Base-by-base conservation (phyloP, 2,888 invertebrate genomes). In the Rhagonycha fulva region DNA sequence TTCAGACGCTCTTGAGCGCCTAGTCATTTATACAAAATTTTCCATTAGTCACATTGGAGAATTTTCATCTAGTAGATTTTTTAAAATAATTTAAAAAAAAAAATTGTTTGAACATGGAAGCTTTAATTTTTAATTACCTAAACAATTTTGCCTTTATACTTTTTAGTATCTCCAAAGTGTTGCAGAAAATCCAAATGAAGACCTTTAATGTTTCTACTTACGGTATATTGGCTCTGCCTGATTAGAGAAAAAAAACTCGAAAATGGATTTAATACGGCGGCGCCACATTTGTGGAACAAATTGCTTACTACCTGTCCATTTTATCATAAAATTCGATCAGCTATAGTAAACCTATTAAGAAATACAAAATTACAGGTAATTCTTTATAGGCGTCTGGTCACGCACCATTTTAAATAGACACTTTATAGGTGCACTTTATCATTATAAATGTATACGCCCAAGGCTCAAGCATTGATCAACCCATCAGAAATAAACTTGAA, bases 291-390 rank as follows among this genome's bases (percentile, higher is more conserved):
- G 62, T 62, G 24, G 62, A 30, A 28, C 72, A 71, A 76, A 73
- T 76, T 76, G 67, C 71, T 68, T 68, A 30, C 24, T 24, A 76
- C 28, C 69, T 47, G 47, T 14, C 67, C 68, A 68, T 32, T 74
- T 76, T 76, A 76, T 76, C 76, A 66, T n/a, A 70, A 30, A 70
- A 47, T 24, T 63, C 61, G 76, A 76, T 74, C 76, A 62, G 70
- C 70, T 68, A 62, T 71, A 62, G 68, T 68, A 68, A 74, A 61
- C 76, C 73, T 73, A 74, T 76, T 76, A 76, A 76, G 74, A 76
- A 76, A 74, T 73, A 74, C 70, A 68, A 76, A 76, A 76, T 76
- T 76, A 66, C 30, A 73, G 70, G 76, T 76, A 76, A 76, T 74
- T 71, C 76, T 74, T 72, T 67, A 66, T 62, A 68, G 76, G 74